Percentiles rank a stretch among this genome's conserved stretches.
These are phyloP conservation scores for Zygogramma bicolorata DNA, from an alignment of 2,888 invertebrate species.

Conservation along the genomic window DNA sequence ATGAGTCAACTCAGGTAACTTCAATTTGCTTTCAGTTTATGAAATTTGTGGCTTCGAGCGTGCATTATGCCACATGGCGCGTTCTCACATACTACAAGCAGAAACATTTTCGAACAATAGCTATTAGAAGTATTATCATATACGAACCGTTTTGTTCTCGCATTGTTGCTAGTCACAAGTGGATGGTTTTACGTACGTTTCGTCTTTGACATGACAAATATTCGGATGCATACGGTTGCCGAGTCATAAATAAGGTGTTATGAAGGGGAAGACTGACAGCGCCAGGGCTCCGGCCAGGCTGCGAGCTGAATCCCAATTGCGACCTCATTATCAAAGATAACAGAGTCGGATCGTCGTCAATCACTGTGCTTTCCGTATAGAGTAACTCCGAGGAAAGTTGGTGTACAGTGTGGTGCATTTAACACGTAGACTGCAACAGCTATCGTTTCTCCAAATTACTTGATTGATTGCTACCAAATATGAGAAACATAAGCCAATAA, in stretches of 20 bases:
- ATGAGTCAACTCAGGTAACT: slow-evolving; percentile 16
- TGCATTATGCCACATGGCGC: slow-evolving; percentile 5
- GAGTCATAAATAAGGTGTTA: slow-evolving; percentile 8
- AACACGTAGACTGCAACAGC: too few species aligned
- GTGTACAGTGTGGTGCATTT: too few species aligned
- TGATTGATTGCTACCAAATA: too few species aligned
- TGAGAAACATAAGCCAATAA: too few species aligned
- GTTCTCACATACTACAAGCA: slow-evolving; percentile 22
- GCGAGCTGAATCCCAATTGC: neutral
- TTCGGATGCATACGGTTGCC: neutral
- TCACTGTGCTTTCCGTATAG: too few species aligned
- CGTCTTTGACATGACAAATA: slow-evolving; percentile 5
- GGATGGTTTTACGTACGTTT: slow-evolving; percentile 14
- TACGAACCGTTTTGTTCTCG: slow-evolving; percentile 9
- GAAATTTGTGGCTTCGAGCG: slow-evolving; percentile 21
- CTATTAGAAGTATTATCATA: slow-evolving; percentile 21
- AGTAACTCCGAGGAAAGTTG: too few species aligned
- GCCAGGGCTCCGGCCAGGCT: neutral
- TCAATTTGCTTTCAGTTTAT: slow-evolving; percentile 19
- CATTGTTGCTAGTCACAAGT: slow-evolving; percentile 12
- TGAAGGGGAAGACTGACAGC: neutral
- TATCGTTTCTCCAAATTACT: too few species aligned
- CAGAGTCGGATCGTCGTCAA: neutral
- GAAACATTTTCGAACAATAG: slow-evolving; percentile 19
- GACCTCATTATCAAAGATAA: neutral